Percentiles rank a stretch among this genome's conserved stretches.
Conservation (phyloP, 2,113 vertebrate species). For the Chelonoidis abingdonii region DNA sequence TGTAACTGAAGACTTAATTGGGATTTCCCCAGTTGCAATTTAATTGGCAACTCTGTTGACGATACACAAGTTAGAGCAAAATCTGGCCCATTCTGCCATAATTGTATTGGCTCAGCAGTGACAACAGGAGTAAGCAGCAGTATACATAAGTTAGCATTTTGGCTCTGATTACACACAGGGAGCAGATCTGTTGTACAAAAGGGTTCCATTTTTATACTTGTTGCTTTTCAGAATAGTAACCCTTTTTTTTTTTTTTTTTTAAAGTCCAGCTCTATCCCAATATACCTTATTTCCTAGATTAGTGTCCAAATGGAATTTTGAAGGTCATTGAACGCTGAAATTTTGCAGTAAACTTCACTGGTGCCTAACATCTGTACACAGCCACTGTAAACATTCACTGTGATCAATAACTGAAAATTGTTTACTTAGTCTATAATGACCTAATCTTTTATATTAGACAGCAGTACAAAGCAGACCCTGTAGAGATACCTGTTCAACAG, state of each 20-base stretch:
- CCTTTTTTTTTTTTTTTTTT: not conserved
- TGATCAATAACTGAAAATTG: not conserved
- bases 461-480: not conserved
- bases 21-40: not conserved
- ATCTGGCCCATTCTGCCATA: not conserved
- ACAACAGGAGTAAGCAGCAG: not conserved
- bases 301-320: not conserved
- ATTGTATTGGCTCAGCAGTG: not conserved
- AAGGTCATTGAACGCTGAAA: not conserved
- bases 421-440: not conserved
- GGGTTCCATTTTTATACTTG: not conserved
- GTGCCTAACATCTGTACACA: not conserved
- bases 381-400: not conserved
- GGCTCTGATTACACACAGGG: not conserved
- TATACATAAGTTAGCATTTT: not conserved
- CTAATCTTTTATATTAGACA: not conserved
- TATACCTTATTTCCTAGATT: not conserved
- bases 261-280: not conserved
- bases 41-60: not conserved
- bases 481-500: not conserved
- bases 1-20: not conserved
- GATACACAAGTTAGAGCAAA: not conserved
- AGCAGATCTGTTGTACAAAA: not conserved
- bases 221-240: not conserved
- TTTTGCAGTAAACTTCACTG: not conserved